Percentiles rank a stretch among this genome's conserved stretches.
These are phyloP conservation scores for Corythaixoides concolor DNA, from an alignment of 2,113 vertebrate genomes.

Conservation along the genomic window DNA sequence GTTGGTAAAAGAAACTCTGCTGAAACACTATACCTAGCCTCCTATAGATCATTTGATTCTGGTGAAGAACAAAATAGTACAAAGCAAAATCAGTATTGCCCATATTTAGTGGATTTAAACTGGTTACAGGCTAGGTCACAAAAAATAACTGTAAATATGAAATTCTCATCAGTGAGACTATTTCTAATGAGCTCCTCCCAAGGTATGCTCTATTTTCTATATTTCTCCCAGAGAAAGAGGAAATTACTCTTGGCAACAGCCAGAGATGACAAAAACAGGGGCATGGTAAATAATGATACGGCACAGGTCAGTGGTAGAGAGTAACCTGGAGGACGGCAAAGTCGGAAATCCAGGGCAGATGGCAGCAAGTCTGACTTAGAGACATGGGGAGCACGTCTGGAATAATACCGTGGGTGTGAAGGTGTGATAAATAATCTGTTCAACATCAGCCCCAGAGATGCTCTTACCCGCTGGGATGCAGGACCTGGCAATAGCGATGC, in stretches of 20 bases:
- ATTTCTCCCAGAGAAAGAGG: background rate
- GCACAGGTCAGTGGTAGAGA: background rate
- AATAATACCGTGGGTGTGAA: background rate
- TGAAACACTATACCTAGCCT: background rate
- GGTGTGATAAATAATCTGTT: background rate
- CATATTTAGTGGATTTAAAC: constrained; percentile 21
- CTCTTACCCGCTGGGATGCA: background rate
- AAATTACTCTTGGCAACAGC: background rate
- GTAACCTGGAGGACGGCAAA: background rate
- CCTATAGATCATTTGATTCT: background rate
- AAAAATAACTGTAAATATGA: constrained; percentile 20
- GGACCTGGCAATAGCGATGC: background rate
- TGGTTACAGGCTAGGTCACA: background rate
- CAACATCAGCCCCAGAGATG: background rate
- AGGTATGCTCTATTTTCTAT: background rate
- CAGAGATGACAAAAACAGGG: background rate
- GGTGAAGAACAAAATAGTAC: constrained; percentile 8
- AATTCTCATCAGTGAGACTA: background rate
- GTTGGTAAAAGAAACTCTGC: background rate
- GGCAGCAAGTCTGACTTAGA: background rate
- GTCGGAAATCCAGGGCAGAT: background rate
- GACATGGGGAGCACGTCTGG: background rate
- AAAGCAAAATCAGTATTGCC: background rate
- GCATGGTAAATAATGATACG: background rate
- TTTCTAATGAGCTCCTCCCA: background rate